phyloP scores from a whole-genome alignment of 2,888 invertebrate genomes.

The Dascillus cervinus region DNA sequence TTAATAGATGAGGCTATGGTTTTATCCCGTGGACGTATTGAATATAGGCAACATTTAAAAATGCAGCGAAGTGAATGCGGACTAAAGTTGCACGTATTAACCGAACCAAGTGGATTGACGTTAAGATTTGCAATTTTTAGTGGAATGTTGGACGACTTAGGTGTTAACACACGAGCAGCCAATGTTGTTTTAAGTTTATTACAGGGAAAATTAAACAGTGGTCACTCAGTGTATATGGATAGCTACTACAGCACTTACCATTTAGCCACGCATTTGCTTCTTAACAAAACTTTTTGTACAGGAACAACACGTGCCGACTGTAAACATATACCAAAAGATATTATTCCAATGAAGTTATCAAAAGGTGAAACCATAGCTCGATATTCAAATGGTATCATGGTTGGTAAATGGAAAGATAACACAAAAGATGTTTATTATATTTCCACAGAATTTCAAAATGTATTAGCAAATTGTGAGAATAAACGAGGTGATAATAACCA shows the following conservation, averaged over 20 bases:
- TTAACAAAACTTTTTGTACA: constrained; percentile 29
- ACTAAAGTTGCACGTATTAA: constrained; percentile 22
- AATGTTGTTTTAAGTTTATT: constrained; percentile 26
- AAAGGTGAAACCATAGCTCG: constrained; percentile 17
- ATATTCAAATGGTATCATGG: constrained; percentile 21
- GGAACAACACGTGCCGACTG: constrained; percentile 28
- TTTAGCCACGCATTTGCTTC: constrained; percentile 25
- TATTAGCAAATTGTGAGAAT: constrained; percentile 14
- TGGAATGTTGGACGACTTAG: too few species aligned
- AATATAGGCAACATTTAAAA: constrained; percentile 22
- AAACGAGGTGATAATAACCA: constrained; percentile 10
- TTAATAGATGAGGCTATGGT: constrained; percentile 17
- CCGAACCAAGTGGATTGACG: constrained; percentile 19
- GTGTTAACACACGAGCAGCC: constrained; percentile 21
- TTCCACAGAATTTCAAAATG: constrained; percentile 21
- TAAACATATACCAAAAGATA: constrained; percentile 20
- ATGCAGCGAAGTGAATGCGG: constrained; percentile 23
- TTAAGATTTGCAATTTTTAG: too few species aligned
- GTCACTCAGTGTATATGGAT: constrained; percentile 30
- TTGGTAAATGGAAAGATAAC: constrained; percentile 29
- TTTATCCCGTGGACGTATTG: constrained; percentile 19
- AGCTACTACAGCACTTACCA: constrained; percentile 28
- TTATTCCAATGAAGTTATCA: constrained; percentile 19
- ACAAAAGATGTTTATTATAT: constrained; percentile 27
- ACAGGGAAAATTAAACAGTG: constrained; percentile 25